Evolutionary conservation across 2,888 invertebrate species (phyloP).

Genomic region (Phortica okadai): DNA sequence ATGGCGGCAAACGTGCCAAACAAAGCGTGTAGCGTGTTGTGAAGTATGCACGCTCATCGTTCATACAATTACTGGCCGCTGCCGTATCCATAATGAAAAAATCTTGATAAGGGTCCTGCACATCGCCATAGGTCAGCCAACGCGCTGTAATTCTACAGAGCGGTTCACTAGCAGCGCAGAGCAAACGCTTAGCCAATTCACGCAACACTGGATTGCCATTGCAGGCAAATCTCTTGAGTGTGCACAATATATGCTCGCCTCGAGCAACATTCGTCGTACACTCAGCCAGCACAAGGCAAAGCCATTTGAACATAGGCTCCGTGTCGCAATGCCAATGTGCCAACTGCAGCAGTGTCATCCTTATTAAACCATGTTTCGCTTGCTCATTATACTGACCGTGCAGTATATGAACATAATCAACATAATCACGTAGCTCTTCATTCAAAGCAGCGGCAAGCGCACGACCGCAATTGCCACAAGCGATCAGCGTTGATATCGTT

Average conservation of each 20-base stretch:
- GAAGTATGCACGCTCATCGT: not conserved
- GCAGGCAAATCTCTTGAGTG: conserved; percentile 39
- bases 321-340: conserved; percentile 19
- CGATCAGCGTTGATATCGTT: conserved; percentile 7
- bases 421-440: conserved; percentile 32
- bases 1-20: conserved; percentile 37
- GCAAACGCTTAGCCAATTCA: conserved; percentile 41
- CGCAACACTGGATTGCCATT: not conserved
- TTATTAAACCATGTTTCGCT: not conserved
- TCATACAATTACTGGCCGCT: too few species aligned
- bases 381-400: conserved; percentile 32
- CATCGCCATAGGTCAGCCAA: conserved; percentile 46
- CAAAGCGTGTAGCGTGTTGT: conserved; percentile 43
- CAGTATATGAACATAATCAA: not conserved
- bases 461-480: conserved; percentile 37
- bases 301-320: conserved; percentile 39
- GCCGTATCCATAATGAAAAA: conserved; percentile 40
- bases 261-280: not conserved
- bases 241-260: conserved; percentile 23
- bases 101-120: conserved; percentile 17
- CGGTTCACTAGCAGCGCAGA: conserved; percentile 32
- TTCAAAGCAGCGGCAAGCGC: conserved; percentile 34
- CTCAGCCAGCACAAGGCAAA: conserved; percentile 25
- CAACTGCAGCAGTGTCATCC: not conserved
- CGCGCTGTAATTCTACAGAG: conserved; percentile 27